Base-by-base conservation (phyloP, 2,888 invertebrate genomes). In the Imbricaverruca yamaguchii region DNA sequence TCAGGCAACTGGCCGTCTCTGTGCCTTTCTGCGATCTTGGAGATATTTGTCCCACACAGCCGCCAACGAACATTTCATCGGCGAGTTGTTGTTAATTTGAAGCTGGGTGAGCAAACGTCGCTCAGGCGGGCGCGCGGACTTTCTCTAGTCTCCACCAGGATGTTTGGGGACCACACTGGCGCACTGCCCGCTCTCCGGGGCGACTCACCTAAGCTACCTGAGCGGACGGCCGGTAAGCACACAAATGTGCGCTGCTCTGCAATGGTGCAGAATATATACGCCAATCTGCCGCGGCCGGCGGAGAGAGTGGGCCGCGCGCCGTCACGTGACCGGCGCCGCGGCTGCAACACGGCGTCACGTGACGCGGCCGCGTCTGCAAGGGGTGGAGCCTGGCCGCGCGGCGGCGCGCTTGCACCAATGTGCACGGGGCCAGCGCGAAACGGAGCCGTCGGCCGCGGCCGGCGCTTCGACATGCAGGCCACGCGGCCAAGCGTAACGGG, bases 211-310 rank as follows among this genome's bases (percentile, higher is more conserved):
- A 67, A 39, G 67, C 67, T 67, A 67, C 67, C 25, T 67, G n/a
- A 9, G 12, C n/a, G 25, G 67, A 67, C 67, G 67, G 25, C 25
- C 25, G 25, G 12, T n/a, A 4, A 12, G 39, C 25, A n/a, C 13
- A 67, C 12, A 7, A 67, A n/a, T 67, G 67, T 67, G 13, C 25
- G 9, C 10, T 13, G 10, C 12, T 25, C 8, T 67, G 67, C 67
- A 67, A 67, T 67, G 67, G 13, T 67, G 67, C 67, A 67, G n/a
- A 23, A 67, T 67, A 25, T 67, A 67, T 67, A 67, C 67, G 67
- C 61, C 61, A 61, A 61, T 61, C 13, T 61, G 18, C 15, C 12
- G 61, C 12, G 15, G 39, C 39, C 13, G 61, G 61, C 18, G 61
- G 61, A 61, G 61, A 61, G 61, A 61, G 61, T 7, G 61, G 39